Conservation (phyloP, 2,888 invertebrate genomes). For the Isoperla grammatica region DNA sequence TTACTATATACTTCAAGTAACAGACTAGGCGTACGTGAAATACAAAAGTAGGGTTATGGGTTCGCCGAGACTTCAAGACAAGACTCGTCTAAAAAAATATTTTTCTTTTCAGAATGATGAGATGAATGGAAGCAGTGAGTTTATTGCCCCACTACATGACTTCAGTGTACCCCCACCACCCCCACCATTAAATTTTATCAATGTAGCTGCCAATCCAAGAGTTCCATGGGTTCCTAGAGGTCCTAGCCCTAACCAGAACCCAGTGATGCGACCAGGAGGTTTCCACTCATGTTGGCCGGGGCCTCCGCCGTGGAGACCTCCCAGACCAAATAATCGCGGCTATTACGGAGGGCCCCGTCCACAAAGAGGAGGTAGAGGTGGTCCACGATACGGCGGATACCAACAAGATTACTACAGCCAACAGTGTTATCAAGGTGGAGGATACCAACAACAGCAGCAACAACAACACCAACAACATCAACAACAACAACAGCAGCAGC, state of each 20-base stretch:
- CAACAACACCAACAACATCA: too few relatives aligned
- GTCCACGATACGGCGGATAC: background rate
- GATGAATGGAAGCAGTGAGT: background rate
- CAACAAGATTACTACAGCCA: background rate
- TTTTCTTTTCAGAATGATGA: slow-evolving; percentile 1
- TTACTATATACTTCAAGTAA: too few relatives aligned
- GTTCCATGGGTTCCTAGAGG: too few relatives aligned
- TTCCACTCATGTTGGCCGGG: background rate
- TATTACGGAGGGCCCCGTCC: background rate
- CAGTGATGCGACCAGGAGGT: slow-evolving; percentile 5
- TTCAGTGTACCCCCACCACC: slow-evolving; percentile 11
- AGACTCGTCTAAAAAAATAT: too few relatives aligned
- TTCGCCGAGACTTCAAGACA: background rate
- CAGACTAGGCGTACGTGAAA: background rate
- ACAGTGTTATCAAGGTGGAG: background rate
- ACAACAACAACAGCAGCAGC: too few relatives aligned
- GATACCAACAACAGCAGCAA: background rate
- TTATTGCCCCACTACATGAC: background rate
- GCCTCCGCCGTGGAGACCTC: slow-evolving; percentile 6
- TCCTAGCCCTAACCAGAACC: background rate
- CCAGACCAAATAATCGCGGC: background rate
- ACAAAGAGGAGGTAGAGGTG: background rate
- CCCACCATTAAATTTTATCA: background rate
- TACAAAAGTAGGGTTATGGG: background rate
- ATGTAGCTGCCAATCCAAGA: too few relatives aligned